Base-by-base conservation (phyloP, 2,797 vertebrate genomes). In the Microctenopoma stevenorrisi region DNA sequence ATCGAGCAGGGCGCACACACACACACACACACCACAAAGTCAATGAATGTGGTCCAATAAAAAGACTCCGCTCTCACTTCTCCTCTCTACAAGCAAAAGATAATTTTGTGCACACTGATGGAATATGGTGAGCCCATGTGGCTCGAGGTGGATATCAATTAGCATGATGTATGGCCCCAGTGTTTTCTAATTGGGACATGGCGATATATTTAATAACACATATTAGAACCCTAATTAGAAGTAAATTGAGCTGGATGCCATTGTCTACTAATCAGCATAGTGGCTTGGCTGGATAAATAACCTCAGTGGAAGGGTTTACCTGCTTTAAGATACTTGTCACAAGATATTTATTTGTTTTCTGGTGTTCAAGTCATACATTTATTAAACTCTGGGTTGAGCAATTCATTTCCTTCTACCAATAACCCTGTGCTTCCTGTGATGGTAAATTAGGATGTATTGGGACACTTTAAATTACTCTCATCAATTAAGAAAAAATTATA, bases 181-280 rank as follows among this genome's bases (percentile, higher is more conserved):
- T 72, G 75, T 85, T 86, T 88, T 85, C 88, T 95, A 94, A 94
- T 94, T 94, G 93, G 94, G 89, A 94, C 93, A 93, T 91, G 92
- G 90, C 53, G 73, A 92, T 93, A 91, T 94, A 92, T 94, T 94
- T 93, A 94, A 94, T 94, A 93, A 91, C 87, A 89, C 82, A 89
- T 88, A 94, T 94, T 94, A 94, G 86, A 91, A 72, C 73, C 68
- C 81, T 93, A 94, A 95, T 94, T 93, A 93, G 87, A 88, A 89
- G 85, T 87, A 93, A 92, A 94, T 94, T 92, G 90, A 91, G 91
- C 88, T 82, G 82, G 88, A 83, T 89, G 86, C 89, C 64, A 88
- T 91, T 93, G 91, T 93, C 90, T 88, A 48, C 80, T 74, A 83
- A 91, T 92, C 91, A 90, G 85, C 88, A 84, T 10, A 37, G 74